Percentiles rank a stretch among this genome's conserved stretches.
Evolutionary conservation across 2,888 invertebrate species (phyloP).

Genomic region (Rambutsinella grinnellia): DNA sequence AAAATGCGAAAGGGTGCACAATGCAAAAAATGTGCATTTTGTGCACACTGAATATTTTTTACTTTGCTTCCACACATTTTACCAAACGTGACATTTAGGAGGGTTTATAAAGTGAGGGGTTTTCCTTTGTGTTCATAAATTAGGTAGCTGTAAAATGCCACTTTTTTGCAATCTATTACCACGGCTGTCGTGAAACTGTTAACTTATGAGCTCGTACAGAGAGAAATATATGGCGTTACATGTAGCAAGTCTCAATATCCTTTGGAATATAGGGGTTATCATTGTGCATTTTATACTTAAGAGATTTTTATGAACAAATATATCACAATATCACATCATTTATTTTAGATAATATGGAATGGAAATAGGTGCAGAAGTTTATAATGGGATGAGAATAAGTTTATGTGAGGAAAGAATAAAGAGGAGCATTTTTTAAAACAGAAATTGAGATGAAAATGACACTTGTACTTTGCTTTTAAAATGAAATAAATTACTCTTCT

Average conservation of each 20-base stretch:
- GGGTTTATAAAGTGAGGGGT: conserved; percentile 13
- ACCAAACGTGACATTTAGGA: background rate
- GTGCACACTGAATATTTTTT: background rate
- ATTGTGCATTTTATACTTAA: no score
- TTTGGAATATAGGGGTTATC: no score
- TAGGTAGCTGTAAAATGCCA: conserved; percentile 62
- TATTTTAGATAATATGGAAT: conserved; percentile 25
- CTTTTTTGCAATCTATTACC: conserved; percentile 64
- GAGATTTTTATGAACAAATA: conserved; percentile 58
- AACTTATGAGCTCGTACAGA: conserved; percentile 44
- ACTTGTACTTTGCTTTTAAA: no score
- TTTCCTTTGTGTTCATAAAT: conserved; percentile 64
- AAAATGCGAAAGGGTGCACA: background rate
- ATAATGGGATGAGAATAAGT: background rate
- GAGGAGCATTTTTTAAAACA: no score
- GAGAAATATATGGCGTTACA: conserved; percentile 34
- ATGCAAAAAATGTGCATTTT: conserved; percentile 9
- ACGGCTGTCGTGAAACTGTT: conserved; percentile 59
- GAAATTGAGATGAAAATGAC: background rate
- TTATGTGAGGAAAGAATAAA: no score
- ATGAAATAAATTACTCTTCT: background rate
- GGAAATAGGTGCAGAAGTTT: background rate
- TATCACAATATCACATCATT: conserved; percentile 55
- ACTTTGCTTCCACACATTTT: background rate
- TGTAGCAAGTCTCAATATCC: conserved; percentile 12